Evolutionary conservation across 2,888 invertebrate species (phyloP), one percentile per base, ranked within the genome.

Genomic region (Melieria omissa): DNA sequence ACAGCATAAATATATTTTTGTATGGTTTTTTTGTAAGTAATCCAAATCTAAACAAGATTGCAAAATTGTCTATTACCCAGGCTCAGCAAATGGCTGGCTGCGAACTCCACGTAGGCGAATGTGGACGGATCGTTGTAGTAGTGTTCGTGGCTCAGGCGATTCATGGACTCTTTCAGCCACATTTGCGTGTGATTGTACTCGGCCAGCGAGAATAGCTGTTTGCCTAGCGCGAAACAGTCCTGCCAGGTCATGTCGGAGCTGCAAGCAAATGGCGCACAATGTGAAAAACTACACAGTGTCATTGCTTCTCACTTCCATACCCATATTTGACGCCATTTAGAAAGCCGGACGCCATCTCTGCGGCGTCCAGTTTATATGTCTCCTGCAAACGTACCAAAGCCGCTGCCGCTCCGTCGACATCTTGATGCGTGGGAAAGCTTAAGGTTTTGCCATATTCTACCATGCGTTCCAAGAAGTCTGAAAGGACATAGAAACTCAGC

Each of bases 201-300:
- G 52, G 93, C 93, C 78, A 93, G 92, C 84, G 95, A 94, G 88
- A 98, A 99, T 9, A 96, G 91, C 77, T 96, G 93, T 73, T 96
- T 91, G 8, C 98, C 98, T 61, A 99, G 89, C 88, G 98, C 97
- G 88, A 95, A 98, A 84, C 98, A 98, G 86, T 99, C 99, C 69
- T 94, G 93, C 52, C 96, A 96, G 86, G 91, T 88, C 88, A 93
- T 89, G 74, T 91, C 90, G 0, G 90, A 88, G 82, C 92, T 90
- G 41, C 12, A 66, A 46, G 6, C 16, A 44, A 10, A 29, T 5
- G n/a, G 44, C 8, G 52, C 0, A 45, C 44, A 46, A 29, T 29
- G 29, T 29, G 29, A 3, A 3, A 29, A 42, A n/a, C 69, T 49
- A 71, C 66, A 68, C 76, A 75, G 76, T 80, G 78, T 76, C 76